A percentile compares a stretch with the other conserved stretches of the same genome.
Evolutionary conservation across 2,797 vertebrate species (phyloP).

Genomic region (Sternotherus odoratus): DNA sequence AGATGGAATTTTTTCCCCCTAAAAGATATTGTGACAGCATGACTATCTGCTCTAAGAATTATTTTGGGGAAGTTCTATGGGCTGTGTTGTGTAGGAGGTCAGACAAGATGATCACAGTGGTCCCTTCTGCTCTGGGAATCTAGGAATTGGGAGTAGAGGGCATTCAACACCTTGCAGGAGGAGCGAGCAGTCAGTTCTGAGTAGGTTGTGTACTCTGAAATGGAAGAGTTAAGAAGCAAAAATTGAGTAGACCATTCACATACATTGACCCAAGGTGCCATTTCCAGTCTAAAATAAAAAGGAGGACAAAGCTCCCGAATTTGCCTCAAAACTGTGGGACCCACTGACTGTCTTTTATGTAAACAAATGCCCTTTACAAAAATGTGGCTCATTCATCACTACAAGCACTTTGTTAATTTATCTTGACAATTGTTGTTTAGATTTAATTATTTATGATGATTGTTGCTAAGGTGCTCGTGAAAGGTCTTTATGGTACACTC

Average conservation of each 20-base stretch:
- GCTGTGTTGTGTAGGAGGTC: background rate
- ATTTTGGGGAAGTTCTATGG: background rate
- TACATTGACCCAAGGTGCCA: background rate
- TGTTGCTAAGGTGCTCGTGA: background rate
- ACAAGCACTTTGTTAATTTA: background rate
- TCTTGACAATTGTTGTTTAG: background rate
- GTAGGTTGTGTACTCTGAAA: background rate
- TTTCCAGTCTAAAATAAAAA: background rate
- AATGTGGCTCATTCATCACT: background rate
- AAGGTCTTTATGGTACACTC: background rate
- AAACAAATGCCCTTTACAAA: background rate
- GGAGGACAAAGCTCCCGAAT: background rate
- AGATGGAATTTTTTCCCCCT: background rate
- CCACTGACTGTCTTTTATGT: background rate
- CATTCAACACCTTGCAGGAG: background rate
- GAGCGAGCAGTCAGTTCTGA: fast-evolving
- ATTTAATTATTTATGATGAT: background rate
- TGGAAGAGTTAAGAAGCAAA: background rate
- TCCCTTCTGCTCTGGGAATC: background rate
- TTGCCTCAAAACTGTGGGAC: background rate
- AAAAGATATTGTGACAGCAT: background rate
- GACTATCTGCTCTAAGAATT: background rate
- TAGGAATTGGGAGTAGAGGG: fast-evolving
- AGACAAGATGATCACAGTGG: background rate
- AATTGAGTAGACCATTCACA: background rate